Percentiles rank a stretch among this genome's conserved stretches.
Conservation (phyloP, 2,888 invertebrate genomes). For the Drosophila merina region DNA sequence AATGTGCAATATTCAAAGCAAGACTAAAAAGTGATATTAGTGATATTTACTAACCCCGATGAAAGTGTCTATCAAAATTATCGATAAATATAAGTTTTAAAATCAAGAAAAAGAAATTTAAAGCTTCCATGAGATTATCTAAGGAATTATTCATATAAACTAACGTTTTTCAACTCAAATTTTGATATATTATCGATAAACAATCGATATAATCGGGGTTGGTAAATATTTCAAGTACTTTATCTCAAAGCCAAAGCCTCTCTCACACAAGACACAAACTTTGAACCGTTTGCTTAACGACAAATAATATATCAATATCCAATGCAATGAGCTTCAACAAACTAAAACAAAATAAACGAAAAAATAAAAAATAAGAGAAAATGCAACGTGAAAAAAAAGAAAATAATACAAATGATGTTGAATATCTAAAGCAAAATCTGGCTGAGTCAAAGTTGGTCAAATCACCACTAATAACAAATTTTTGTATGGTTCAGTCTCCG, state of each 20-base stretch:
- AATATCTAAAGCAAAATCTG: conserved; percentile 70
- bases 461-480: conserved; percentile 82
- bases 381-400: conserved; percentile 16
- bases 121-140: no score
- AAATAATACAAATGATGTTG: conserved; percentile 24
- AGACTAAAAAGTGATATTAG: background rate
- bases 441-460: conserved; percentile 84
- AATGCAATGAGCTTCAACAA: conserved; percentile 77
- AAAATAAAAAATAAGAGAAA: conserved; percentile 12
- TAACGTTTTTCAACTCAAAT: background rate
- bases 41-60: background rate
- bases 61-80: background rate
- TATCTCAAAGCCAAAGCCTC: conserved; percentile 38
- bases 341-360: conserved; percentile 30
- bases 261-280: conserved; percentile 49
- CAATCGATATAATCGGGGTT: background rate
- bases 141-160: no score
- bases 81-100: background rate
- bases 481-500: conserved; percentile 92
- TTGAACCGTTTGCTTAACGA: conserved; percentile 58
- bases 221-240: background rate
- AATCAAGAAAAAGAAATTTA: background rate
- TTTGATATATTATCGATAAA: background rate
- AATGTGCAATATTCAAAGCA: conserved; percentile 41
- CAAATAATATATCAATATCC: conserved; percentile 70